Evolutionary conservation across 1,140 invertebrate genomes (phyloP).

Genomic region (Cylas formicarius): DNA sequence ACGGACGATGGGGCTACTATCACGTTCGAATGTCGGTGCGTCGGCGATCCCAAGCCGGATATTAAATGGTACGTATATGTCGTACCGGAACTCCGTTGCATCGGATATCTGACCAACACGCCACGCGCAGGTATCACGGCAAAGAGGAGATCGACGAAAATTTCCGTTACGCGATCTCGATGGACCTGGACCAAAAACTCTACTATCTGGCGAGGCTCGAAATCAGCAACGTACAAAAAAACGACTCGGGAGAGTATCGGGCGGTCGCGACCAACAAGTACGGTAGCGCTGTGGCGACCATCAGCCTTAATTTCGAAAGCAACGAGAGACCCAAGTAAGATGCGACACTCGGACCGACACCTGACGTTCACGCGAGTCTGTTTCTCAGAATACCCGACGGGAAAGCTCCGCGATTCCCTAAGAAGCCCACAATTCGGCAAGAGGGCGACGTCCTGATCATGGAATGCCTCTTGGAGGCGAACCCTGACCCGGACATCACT

Average conservation of each 20-base stretch:
- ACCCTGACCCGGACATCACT: slow-evolving; percentile 89
- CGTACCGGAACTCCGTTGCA: slow-evolving; percentile 1
- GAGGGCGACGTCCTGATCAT: slow-evolving; percentile 89
- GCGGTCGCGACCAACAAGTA: slow-evolving; percentile 86
- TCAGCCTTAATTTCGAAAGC: slow-evolving; percentile 93
- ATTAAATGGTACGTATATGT: slow-evolving; percentile 78
- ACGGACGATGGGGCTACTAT: slow-evolving; percentile 88
- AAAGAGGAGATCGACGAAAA: slow-evolving; percentile 70
- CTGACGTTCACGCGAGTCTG: slow-evolving; percentile 15
- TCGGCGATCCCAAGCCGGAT: slow-evolving; percentile 86
- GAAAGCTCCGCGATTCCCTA: slow-evolving; percentile 91
- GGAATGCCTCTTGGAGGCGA: slow-evolving; percentile 92
- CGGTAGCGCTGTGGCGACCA: slow-evolving; percentile 87
- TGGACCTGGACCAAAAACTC: slow-evolving; percentile 79
- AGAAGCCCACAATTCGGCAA: slow-evolving; percentile 94
- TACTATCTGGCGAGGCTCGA: slow-evolving; percentile 82
- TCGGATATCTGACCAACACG: slow-evolving; percentile 7
- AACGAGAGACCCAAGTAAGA: slow-evolving; percentile 80
- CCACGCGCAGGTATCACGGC: slow-evolving; percentile 68
- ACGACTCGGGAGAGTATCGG: slow-evolving; percentile 88
- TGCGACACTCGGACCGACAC: background rate
- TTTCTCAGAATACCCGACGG: slow-evolving; percentile 81
- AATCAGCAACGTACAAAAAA: slow-evolving; percentile 73
- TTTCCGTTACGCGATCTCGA: slow-evolving; percentile 66
- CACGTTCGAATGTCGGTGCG: slow-evolving; percentile 90